Evolutionary conservation across 35 echinoderm and acorn worm genomes (phyloP).

Genomic region (Chiridota heheva): DNA sequence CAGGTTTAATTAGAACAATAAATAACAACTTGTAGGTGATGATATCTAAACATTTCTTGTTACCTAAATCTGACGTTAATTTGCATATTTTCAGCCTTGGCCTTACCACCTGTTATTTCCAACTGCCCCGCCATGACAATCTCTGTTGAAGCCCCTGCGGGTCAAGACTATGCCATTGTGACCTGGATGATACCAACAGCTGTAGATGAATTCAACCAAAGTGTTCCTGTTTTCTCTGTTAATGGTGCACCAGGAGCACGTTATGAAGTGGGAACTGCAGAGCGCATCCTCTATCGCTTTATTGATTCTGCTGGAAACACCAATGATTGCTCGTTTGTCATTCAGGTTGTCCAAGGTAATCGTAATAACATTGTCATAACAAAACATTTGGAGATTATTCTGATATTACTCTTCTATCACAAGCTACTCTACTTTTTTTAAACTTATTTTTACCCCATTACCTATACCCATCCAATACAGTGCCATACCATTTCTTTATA

Average conservation of each 20-base stretch:
- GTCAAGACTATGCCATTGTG: conserved; percentile 28
- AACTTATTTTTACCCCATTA: too few relatives aligned
- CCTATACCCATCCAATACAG: too few relatives aligned
- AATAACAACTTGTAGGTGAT: too few relatives aligned
- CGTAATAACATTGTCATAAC: too few relatives aligned
- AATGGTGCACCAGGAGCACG: conserved; percentile 38
- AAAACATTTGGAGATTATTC: too few relatives aligned
- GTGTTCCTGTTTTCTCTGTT: conserved; percentile 24
- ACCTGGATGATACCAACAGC: conserved; percentile 73
- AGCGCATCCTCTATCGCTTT: conserved; percentile 51
- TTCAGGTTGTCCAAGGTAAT: conserved; percentile 34
- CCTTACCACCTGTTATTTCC: conserved; percentile 38
- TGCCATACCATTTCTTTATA: too few relatives aligned
- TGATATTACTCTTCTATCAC: too few relatives aligned
- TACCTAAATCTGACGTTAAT: too few relatives aligned
- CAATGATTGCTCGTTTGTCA: conserved; percentile 41
- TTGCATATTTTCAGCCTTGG: conserved; percentile 10
- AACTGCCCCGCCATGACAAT: conserved; percentile 52
- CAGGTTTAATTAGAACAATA: too few relatives aligned
- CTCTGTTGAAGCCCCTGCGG: background rate
- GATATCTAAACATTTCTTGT: too few relatives aligned
- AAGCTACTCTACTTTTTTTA: too few relatives aligned
- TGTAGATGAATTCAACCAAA: conserved; percentile 55
- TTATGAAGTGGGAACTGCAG: conserved; percentile 25
- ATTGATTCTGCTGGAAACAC: conserved; percentile 49